Evolutionary conservation across 1,140 invertebrate species (phyloP).

Genomic region (Megathymus violae): DNA sequence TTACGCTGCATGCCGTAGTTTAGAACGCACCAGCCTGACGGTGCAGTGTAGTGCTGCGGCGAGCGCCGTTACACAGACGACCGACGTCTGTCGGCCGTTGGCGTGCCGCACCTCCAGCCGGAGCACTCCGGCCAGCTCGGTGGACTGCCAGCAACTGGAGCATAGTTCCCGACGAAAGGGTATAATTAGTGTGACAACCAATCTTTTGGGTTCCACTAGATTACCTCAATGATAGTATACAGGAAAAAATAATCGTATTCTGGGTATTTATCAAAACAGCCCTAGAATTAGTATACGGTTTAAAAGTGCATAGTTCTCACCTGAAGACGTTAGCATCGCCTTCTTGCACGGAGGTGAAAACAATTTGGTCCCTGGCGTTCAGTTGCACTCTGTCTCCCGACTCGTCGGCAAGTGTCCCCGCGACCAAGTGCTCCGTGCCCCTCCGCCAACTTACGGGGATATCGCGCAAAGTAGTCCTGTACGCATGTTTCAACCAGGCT

Average conservation of each 20-base stretch:
- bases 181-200: too few species aligned
- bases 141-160: slow-evolving; percentile 88
- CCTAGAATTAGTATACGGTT: too few species aligned
- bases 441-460: slow-evolving; percentile 49
- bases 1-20: background rate
- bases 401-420: slow-evolving; percentile 16
- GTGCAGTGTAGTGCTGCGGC: background rate
- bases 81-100: slow-evolving; percentile 2
- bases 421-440: slow-evolving; percentile 28
- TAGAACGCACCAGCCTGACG: background rate
- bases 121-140: slow-evolving; percentile 82
- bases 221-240: too few species aligned
- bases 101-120: slow-evolving; percentile 37
- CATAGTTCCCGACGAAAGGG: too few species aligned
- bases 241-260: too few species aligned
- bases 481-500: too few species aligned
- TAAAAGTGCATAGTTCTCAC: too few species aligned
- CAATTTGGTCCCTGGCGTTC: slow-evolving; percentile 48
- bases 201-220: too few species aligned
- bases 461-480: slow-evolving; percentile 50
- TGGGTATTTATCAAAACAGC: too few species aligned
- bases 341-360: slow-evolving; percentile 39
- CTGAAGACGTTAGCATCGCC: slow-evolving; percentile 52
- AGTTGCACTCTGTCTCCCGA: slow-evolving; percentile 43
- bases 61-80: background rate